Percentiles rank a stretch among this genome's conserved stretches.
phyloP scores from a whole-genome alignment of 2,113 vertebrate genomes.

The Periophthalmodon schlosseri region DNA sequence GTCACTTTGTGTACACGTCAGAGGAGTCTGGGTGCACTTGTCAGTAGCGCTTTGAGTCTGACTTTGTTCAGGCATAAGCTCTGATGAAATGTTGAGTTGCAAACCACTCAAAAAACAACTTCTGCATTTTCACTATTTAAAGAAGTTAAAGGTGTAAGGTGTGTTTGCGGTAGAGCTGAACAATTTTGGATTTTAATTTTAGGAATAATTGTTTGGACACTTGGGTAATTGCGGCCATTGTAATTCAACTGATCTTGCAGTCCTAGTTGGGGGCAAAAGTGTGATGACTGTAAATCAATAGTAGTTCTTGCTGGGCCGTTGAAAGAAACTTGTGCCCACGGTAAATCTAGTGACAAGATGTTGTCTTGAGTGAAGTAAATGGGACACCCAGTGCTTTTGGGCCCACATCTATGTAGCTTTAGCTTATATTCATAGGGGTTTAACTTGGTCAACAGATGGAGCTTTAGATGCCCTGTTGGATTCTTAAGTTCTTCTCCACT shows the following conservation, averaged over 20 bases:
- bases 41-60: slow-evolving; percentile 32
- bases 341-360: background rate
- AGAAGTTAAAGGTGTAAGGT: too few relatives aligned
- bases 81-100: background rate
- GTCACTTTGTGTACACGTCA: slow-evolving; percentile 37
- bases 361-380: background rate
- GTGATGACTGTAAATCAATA: background rate
- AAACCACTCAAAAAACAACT: background rate
- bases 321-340: background rate
- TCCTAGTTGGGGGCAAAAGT: background rate
- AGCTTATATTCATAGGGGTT: slow-evolving; percentile 40
- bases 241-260: background rate
- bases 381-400: background rate
- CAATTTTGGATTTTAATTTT: background rate
- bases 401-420: slow-evolving; percentile 8
- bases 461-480: slow-evolving; percentile 64
- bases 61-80: background rate
- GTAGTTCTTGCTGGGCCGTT: background rate
- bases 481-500: slow-evolving; percentile 57
- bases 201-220: background rate
- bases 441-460: slow-evolving; percentile 73
- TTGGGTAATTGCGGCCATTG: too few relatives aligned
- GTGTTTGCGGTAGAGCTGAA: too few relatives aligned
- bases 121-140: too few relatives aligned
- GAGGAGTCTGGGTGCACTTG: slow-evolving; percentile 20